Percentiles rank a stretch among this genome's conserved stretches.
Evolutionary conservation across 2,797 vertebrate genomes (phyloP).

Genomic region (Sylvia borin): DNA sequence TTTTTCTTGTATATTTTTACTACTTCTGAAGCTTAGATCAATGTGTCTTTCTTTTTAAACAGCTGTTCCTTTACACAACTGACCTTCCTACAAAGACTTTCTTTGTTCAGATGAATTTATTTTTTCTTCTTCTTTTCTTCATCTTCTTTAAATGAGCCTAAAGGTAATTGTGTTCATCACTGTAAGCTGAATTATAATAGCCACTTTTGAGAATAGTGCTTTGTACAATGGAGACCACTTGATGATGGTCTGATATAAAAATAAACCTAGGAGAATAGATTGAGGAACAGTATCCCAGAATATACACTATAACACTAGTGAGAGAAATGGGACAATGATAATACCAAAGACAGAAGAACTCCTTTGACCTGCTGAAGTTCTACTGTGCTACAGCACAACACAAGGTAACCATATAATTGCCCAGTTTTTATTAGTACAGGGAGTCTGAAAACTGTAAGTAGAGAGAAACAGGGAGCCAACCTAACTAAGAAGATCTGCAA

Average conservation of each 20-base stretch:
- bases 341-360: background rate
- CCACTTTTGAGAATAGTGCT: constrained; percentile 1
- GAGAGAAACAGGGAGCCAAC: background rate
- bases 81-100: constrained; percentile 18
- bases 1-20: background rate
- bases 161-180: constrained; percentile 27
- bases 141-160: background rate
- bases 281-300: background rate
- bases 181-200: constrained; percentile 30
- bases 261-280: constrained; percentile 31
- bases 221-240: constrained; percentile 29
- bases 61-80: background rate
- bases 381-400: background rate
- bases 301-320: background rate
- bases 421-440: background rate
- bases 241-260: constrained; percentile 47
- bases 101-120: constrained; percentile 1
- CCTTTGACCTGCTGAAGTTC: background rate
- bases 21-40: constrained; percentile 5
- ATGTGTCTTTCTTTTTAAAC: background rate
- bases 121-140: background rate
- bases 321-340: background rate
- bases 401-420: background rate
- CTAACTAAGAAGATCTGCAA: background rate
- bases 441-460: background rate